phyloP scores from a whole-genome alignment of 1,140 invertebrate species.

The Listronotus bonariensis region DNA sequence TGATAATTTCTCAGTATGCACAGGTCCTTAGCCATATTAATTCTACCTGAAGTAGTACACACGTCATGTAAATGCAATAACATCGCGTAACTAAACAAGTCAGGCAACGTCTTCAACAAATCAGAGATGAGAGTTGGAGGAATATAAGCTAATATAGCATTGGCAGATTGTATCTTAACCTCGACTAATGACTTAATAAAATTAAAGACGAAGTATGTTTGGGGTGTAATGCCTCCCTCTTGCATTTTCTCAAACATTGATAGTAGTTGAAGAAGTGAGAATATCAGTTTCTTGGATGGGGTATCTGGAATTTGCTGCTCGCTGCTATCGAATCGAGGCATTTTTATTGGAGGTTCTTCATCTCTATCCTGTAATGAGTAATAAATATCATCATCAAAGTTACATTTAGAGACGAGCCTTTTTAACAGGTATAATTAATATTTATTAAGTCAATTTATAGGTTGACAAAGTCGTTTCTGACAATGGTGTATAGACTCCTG shows the following conservation, averaged over 20 bases:
- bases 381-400: too few relatives aligned
- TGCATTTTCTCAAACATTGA: conserved; percentile 56
- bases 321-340: conserved; percentile 65
- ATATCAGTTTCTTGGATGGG: conserved; percentile 50
- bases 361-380: conserved; percentile 42
- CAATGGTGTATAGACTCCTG: too few relatives aligned
- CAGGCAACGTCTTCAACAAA: conserved; percentile 77
- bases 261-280: conserved; percentile 44
- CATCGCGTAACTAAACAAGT: conserved; percentile 73
- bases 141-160: conserved; percentile 79
- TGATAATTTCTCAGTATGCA: conserved; percentile 80
- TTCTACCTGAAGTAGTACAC: conserved; percentile 69
- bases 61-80: conserved; percentile 80
- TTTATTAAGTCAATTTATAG: neutral
- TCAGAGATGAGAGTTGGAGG: conserved; percentile 77
- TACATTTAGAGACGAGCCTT: too few relatives aligned
- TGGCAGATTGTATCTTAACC: conserved; percentile 73
- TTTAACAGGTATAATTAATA: neutral
- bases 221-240: conserved; percentile 77
- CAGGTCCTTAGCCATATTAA: conserved; percentile 79
- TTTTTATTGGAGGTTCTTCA: conserved; percentile 63
- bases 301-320: conserved; percentile 63
- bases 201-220: conserved; percentile 84
- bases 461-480: neutral
- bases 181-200: conserved; percentile 81